A percentile compares a stretch with the other conserved stretches of the same genome.
Evolutionary conservation across 1,140 invertebrate genomes (phyloP).

Genomic region (Drosophila tani): DNA sequence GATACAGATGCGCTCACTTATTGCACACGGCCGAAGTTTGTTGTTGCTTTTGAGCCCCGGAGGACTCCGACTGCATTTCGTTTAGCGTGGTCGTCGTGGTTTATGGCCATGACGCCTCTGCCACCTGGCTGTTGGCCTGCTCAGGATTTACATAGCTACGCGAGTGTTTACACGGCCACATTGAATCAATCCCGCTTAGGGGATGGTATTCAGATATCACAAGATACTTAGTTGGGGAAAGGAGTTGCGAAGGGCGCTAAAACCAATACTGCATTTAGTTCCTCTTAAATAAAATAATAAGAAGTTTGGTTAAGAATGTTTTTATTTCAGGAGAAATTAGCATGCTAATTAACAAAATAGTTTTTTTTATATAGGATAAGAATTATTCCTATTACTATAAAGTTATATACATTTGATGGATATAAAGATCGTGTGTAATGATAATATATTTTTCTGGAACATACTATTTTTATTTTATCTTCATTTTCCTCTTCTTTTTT

Average conservation of each 20-base stretch:
- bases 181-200: constrained; percentile 16
- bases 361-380: no score
- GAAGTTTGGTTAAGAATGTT: no score
- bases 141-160: constrained; percentile 35
- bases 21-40: constrained; percentile 50
- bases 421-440: no score
- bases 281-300: no score
- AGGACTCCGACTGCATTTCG: constrained; percentile 40
- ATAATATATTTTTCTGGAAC: background rate
- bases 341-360: no score
- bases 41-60: constrained; percentile 14
- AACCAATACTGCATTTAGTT: no score
- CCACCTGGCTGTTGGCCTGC: constrained; percentile 20
- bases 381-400: no score
- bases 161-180: constrained; percentile 34
- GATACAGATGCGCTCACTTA: constrained; percentile 46
- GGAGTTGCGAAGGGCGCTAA: background rate
- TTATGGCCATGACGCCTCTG: constrained; percentile 45
- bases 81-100: constrained; percentile 34
- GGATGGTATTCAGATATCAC: background rate
- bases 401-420: no score
- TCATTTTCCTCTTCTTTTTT: constrained; percentile 22
- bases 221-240: background rate
- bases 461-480: background rate
- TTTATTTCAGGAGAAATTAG: no score